phyloP scores from a whole-genome alignment of 1,140 invertebrate genomes.

The Drosophila novamexicana region DNA sequence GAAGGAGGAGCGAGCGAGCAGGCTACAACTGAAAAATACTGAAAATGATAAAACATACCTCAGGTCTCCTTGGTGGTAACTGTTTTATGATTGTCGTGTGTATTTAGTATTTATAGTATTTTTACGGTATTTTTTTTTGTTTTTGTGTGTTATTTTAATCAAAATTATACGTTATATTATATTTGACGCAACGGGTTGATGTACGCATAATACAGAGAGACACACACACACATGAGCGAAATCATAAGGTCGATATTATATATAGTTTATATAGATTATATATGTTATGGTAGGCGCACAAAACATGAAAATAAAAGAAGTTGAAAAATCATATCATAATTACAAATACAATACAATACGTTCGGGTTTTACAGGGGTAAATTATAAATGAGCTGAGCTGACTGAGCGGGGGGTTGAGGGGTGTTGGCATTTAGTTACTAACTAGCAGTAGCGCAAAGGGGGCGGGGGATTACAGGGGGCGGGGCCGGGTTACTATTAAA shows the following conservation, averaged over 20 bases:
- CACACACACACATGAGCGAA: constrained; percentile 63
- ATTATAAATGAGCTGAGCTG: constrained; percentile 26
- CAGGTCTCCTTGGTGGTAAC: constrained; percentile 92
- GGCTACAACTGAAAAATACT: constrained; percentile 50
- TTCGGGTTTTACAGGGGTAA: constrained; percentile 36
- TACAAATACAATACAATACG: constrained; percentile 38
- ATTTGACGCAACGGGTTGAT: constrained; percentile 65
- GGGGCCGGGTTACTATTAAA: background rate
- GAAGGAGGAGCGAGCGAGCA: constrained; percentile 47
- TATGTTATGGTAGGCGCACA: constrained; percentile 70
- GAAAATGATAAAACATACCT: constrained; percentile 87
- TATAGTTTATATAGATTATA: constrained; percentile 36
- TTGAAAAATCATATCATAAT: constrained; percentile 56
- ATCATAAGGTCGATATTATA: constrained; percentile 70
- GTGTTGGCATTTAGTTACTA: constrained; percentile 1
- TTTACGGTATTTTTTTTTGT: constrained; percentile 37
- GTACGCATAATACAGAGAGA: constrained; percentile 43
- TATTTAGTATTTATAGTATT: constrained; percentile 23
- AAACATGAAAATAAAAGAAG: constrained; percentile 80
- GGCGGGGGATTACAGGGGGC: background rate
- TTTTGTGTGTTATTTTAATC: constrained; percentile 37
- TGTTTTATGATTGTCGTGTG: constrained; percentile 84
- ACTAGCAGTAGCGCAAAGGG: constrained; percentile 6
- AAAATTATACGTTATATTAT: constrained; percentile 63
- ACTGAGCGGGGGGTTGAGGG: background rate